Percentiles rank a stretch among this genome's conserved stretches.
Conservation (phyloP, 2,888 invertebrate species). For the Cephalotes varians region DNA sequence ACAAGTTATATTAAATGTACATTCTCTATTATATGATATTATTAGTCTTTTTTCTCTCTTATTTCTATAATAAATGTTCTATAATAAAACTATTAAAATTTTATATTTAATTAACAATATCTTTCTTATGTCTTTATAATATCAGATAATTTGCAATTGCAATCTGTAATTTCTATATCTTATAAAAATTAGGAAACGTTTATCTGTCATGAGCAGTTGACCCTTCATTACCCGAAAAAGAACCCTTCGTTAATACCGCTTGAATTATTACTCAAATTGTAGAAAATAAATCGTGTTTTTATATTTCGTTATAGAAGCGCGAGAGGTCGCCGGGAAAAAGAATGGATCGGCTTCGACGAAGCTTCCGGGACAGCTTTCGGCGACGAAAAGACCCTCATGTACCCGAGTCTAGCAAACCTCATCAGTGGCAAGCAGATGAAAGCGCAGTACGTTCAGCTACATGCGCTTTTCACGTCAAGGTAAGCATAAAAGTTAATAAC, state of each 20-base stretch:
- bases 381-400: slow-evolving; percentile 94
- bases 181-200: background rate
- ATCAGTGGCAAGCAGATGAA: slow-evolving; percentile 99
- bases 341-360: slow-evolving; percentile 95
- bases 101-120: background rate
- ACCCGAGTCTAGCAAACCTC: slow-evolving; percentile 97
- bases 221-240: background rate
- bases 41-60: background rate
- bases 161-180: background rate
- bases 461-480: slow-evolving; percentile 98
- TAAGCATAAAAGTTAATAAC: slow-evolving; percentile 75
- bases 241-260: slow-evolving; percentile 19
- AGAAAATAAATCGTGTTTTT: slow-evolving; percentile 33
- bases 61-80: background rate
- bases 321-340: slow-evolving; percentile 90
- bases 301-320: slow-evolving; percentile 86
- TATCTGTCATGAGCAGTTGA: background rate
- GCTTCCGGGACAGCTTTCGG: slow-evolving; percentile 97
- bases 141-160: background rate
- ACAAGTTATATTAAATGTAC: background rate
- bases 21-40: too few relatives aligned
- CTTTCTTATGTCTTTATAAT: background rate
- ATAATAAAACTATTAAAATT: background rate
- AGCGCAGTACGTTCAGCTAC: slow-evolving; percentile 97
- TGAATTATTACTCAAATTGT: background rate